These are phyloP conservation scores for Nyctibius bracteatus DNA, from an alignment of 2,113 vertebrate genomes.

Conservation along the genomic window DNA sequence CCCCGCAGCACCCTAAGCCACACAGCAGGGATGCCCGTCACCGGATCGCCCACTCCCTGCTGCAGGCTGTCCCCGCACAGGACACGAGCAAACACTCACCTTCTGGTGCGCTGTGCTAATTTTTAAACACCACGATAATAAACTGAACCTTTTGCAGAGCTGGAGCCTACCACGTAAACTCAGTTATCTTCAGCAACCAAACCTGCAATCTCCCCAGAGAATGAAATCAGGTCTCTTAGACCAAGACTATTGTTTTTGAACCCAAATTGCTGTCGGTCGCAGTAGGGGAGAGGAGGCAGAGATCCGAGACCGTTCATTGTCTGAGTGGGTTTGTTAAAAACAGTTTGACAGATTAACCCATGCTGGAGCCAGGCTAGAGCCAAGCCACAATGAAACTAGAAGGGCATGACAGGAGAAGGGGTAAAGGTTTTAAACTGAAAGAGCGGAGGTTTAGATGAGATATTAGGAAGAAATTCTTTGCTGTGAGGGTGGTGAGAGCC, in stretches of 20 bases:
- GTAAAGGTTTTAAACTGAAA: too few species aligned
- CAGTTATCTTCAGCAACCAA: constrained; percentile 34
- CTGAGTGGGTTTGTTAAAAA: background rate
- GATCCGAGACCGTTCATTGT: background rate
- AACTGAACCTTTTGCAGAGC: background rate
- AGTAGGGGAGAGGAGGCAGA: background rate
- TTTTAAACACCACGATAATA: background rate
- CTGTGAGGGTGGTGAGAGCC: too few species aligned
- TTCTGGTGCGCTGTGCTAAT: background rate
- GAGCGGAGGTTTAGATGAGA: too few species aligned
- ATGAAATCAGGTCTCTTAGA: background rate
- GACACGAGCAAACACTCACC: fast-evolving
- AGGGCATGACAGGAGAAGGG: too few species aligned
- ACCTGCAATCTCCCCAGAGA: constrained; percentile 2
- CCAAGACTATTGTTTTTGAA: constrained; percentile 6
- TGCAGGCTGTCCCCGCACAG: fast-evolving
- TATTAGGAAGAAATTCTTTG: too few species aligned
- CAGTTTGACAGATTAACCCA: constrained; percentile 27
- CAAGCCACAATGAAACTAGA: background rate
- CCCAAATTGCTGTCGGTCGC: background rate
- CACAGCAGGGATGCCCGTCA: background rate
- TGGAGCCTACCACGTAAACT: background rate
- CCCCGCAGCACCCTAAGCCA: background rate
- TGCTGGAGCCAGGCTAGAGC: background rate
- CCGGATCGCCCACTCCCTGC: background rate